Conservation (phyloP, 2,113 vertebrate species). For the Australoheros scitulus region DNA sequence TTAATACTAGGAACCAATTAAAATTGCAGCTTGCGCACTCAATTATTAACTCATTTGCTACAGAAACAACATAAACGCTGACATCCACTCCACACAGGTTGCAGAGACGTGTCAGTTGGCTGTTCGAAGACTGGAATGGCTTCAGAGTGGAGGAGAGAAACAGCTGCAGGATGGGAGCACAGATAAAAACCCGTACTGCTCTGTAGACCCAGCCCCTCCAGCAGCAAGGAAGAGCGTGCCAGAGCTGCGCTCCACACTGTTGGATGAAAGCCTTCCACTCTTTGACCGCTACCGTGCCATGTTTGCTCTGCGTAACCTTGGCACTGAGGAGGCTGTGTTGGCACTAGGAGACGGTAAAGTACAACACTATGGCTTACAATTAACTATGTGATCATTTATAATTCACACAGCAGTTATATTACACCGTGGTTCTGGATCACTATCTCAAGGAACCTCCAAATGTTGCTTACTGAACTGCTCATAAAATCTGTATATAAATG, state of each 20-base stretch:
- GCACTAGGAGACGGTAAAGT: slow-evolving; percentile 87
- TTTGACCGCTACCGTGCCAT: slow-evolving; percentile 96
- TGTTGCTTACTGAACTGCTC: neutral
- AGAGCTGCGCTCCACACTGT: slow-evolving; percentile 77
- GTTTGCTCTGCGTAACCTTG: slow-evolving; percentile 90
- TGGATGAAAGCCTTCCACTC: slow-evolving; percentile 84
- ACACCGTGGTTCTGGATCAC: neutral
- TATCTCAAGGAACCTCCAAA: neutral
- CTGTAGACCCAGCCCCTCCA: slow-evolving; percentile 91
- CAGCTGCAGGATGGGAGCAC: slow-evolving; percentile 29
- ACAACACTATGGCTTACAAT: neutral
- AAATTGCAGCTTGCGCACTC: neutral
- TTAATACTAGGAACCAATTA: neutral
- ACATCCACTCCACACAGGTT: slow-evolving; percentile 78
- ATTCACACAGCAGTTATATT: neutral
- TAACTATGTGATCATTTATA: neutral
- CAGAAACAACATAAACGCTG: neutral
- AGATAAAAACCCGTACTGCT: slow-evolving; percentile 80
- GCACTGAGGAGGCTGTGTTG: slow-evolving; percentile 84
- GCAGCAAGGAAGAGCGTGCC: slow-evolving; percentile 73
- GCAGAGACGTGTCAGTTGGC: slow-evolving; percentile 96
- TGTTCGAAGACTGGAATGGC: slow-evolving; percentile 86
- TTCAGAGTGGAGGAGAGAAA: slow-evolving; percentile 75
- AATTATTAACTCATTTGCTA: neutral
- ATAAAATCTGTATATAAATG: neutral